phyloP scores from a whole-genome alignment of 2,888 invertebrate genomes.

The Eledona agricola region DNA sequence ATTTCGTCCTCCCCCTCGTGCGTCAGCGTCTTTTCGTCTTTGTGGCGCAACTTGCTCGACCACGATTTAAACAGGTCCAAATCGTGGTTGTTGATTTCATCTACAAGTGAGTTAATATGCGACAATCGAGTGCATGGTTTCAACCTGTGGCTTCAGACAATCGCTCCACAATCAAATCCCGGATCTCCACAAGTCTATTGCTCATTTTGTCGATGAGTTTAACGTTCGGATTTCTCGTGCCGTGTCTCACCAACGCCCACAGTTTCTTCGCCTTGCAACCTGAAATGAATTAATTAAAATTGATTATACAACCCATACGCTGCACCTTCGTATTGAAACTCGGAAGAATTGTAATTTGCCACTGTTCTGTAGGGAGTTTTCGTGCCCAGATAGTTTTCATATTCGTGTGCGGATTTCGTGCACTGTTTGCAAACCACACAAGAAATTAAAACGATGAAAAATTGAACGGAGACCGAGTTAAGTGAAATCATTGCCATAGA shows the following conservation, averaged over 20 bases:
- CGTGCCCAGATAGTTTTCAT: constrained; percentile 68
- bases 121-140: no score
- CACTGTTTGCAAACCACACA: constrained; percentile 14
- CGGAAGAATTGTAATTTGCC: constrained; percentile 70
- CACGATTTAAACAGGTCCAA: constrained; percentile 63
- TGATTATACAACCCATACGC: not conserved
- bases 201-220: constrained; percentile 67
- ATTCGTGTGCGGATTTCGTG: constrained; percentile 3
- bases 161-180: constrained; percentile 66
- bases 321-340: constrained; percentile 69
- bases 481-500: not conserved
- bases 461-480: not conserved
- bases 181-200: constrained; percentile 65
- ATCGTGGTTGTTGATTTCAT: constrained; percentile 48
- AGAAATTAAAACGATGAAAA: not conserved
- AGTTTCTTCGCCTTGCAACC: constrained; percentile 65
- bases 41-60: constrained; percentile 65
- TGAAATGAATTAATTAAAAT: constrained; percentile 35
- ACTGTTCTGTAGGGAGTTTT: constrained; percentile 79
- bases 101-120: constrained; percentile 40
- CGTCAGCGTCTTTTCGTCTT: constrained; percentile 70
- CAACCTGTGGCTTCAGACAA: constrained; percentile 20
- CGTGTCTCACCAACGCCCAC: constrained; percentile 82
- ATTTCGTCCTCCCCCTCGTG: constrained; percentile 82
- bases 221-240: constrained; percentile 76